Evolutionary conservation across 2,797 vertebrate genomes (phyloP).

Genomic region (Oreochromis grahami): DNA sequence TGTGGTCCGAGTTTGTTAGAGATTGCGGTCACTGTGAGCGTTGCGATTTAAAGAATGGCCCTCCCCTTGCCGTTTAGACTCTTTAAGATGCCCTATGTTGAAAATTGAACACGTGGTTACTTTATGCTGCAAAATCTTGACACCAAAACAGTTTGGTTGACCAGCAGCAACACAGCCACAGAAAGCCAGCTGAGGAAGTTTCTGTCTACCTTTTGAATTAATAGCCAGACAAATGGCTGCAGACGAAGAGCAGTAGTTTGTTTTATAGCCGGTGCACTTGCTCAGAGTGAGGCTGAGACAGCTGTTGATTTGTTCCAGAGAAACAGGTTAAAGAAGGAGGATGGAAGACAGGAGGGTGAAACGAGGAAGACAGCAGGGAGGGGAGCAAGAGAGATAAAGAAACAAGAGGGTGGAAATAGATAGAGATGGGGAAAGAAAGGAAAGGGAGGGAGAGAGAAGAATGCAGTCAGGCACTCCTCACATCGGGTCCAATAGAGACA

Average conservation of each 20-base stretch:
- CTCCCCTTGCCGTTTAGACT: neutral
- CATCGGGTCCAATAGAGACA: conserved; percentile 46
- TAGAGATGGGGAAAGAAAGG: conserved; percentile 17
- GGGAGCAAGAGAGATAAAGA: conserved; percentile 5
- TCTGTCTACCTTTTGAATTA: conserved; percentile 47
- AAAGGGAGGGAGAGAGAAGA: conserved; percentile 33
- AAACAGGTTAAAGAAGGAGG: conserved; percentile 56
- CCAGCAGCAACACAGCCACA: neutral
- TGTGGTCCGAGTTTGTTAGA: conserved; percentile 22
- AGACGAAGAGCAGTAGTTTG: conserved; percentile 43
- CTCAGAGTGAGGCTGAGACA: conserved; percentile 45
- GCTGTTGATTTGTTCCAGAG: conserved; percentile 54
- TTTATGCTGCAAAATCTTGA: neutral
- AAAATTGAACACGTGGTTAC: neutral
- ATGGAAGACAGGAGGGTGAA: conserved; percentile 15
- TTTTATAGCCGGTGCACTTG: conserved; percentile 51
- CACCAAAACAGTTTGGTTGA: neutral
- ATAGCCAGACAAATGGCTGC: conserved; percentile 49
- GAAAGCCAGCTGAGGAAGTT: conserved; percentile 36
- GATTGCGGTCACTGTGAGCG: neutral
- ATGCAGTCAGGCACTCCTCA: conserved; percentile 50
- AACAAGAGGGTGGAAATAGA: conserved; percentile 14
- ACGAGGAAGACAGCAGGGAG: neutral
- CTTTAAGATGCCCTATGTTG: neutral
- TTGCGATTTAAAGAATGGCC: neutral